phyloP scores from a whole-genome alignment of 1,140 invertebrate genomes.

The Zaprionus inermis region DNA sequence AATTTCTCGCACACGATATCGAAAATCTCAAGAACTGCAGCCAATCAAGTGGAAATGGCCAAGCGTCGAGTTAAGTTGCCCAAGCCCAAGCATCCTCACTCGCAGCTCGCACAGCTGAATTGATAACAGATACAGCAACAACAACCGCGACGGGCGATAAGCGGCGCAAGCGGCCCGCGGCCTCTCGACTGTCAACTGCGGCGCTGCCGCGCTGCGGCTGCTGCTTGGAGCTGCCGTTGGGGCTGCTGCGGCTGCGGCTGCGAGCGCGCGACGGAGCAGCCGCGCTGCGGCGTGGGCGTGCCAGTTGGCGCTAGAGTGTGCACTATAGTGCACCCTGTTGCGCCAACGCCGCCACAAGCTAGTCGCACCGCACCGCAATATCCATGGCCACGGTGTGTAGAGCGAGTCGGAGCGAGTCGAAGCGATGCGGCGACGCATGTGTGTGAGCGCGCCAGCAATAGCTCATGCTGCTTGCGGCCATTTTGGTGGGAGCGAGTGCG shows the following conservation, averaged over 20 bases:
- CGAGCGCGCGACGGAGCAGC: too few species aligned
- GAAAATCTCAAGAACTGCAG: constrained; percentile 79
- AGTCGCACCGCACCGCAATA: constrained; percentile 43
- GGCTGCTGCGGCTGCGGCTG: neutral
- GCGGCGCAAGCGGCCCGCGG: constrained; percentile 66
- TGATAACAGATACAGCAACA: constrained; percentile 47
- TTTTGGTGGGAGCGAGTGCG: constrained; percentile 74
- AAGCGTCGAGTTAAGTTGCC: constrained; percentile 67
- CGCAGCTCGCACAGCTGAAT: constrained; percentile 29
- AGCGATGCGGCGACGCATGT: neutral
- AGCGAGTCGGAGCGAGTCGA: constrained; percentile 18
- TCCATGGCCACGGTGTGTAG: too few species aligned
- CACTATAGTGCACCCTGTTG: constrained; percentile 74
- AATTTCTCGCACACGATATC: constrained; percentile 72
- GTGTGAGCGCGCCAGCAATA: constrained; percentile 36
- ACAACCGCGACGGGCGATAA: constrained; percentile 63
- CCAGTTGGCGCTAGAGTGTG: constrained; percentile 29
- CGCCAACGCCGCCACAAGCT: constrained; percentile 46
- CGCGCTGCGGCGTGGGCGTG: constrained; percentile 44
- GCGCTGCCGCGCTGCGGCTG: neutral
- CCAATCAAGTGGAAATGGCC: constrained; percentile 82
- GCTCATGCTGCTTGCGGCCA: constrained; percentile 53
- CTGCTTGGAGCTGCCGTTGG: constrained; percentile 31
- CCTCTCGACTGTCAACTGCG: constrained; percentile 58
- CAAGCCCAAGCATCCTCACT: constrained; percentile 37